phyloP scores from a whole-genome alignment of 2,888 invertebrate genomes.

The Philaethria dido region DNA sequence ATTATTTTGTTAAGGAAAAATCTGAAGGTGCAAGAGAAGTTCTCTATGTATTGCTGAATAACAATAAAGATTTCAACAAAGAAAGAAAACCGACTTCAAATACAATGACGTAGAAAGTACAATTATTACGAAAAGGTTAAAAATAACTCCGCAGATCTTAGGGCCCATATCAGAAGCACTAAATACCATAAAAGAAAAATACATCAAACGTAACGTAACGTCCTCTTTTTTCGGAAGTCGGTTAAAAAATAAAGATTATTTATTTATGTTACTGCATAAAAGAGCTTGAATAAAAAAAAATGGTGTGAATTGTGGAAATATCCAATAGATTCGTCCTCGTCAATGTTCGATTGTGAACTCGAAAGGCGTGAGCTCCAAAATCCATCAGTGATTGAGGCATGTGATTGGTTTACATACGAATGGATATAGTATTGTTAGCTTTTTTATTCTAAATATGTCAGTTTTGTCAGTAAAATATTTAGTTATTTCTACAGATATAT shows the following conservation, averaged over 20 bases:
- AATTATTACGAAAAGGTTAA: too few relatives aligned
- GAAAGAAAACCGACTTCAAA: too few relatives aligned
- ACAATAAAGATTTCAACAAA: too few relatives aligned
- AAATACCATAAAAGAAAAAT: too few relatives aligned
- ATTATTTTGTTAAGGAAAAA: too few relatives aligned
- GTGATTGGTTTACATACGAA: constrained; percentile 10
- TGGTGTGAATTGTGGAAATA: not conserved
- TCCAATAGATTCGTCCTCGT: constrained; percentile 14
- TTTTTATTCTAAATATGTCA: not conserved
- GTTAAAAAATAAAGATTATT: not conserved
- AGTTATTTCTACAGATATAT: not conserved
- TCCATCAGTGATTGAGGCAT: constrained; percentile 19
- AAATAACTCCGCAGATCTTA: too few relatives aligned
- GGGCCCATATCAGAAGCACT: too few relatives aligned
- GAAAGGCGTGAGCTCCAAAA: constrained; percentile 12
- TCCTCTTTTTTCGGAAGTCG: too few relatives aligned
- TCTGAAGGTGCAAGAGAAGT: too few relatives aligned
- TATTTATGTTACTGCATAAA: not conserved
- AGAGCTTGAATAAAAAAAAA: not conserved
- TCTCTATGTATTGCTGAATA: too few relatives aligned
- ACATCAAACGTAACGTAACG: too few relatives aligned
- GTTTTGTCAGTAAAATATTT: not conserved
- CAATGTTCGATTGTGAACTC: constrained; percentile 1
- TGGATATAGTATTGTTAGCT: not conserved
- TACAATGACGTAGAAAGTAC: too few relatives aligned